A percentile compares a stretch with the other conserved stretches of the same genome.
These are phyloP conservation scores for Heliconius hortense DNA, from an alignment of 2,888 invertebrate species.

Conservation along the genomic window DNA sequence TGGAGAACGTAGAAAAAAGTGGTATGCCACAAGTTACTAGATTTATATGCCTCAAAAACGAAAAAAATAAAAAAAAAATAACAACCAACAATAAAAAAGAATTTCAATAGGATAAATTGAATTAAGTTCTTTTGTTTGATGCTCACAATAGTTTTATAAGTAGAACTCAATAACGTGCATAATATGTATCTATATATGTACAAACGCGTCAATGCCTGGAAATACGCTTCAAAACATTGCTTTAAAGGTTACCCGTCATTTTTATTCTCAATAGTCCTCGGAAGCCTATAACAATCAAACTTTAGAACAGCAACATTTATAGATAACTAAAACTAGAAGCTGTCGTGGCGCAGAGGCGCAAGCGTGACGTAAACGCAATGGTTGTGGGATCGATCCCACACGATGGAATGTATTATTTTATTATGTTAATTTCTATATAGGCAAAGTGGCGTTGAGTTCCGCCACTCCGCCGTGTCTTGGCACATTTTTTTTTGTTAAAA, in stretches of 20 bases:
- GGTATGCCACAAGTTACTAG: neutral
- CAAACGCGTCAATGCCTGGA: neutral
- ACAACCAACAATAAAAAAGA: neutral
- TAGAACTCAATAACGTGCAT: neutral
- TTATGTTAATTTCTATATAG: too few relatives aligned
- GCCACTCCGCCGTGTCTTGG: too few relatives aligned
- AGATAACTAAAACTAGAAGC: neutral
- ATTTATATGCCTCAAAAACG: neutral
- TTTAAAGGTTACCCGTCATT: slow-evolving; percentile 9
- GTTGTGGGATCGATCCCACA: too few relatives aligned
- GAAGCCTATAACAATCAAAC: neutral
- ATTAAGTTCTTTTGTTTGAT: slow-evolving; percentile 1
- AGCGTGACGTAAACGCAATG: too few relatives aligned
- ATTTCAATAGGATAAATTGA: neutral
- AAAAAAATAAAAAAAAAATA: neutral
- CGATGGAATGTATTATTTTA: too few relatives aligned
- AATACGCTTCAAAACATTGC: neutral
- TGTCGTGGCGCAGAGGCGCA: too few relatives aligned
- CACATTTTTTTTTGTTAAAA: too few relatives aligned
- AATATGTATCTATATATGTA: neutral
- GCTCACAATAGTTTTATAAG: slow-evolving; percentile 16
- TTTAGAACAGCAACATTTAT: neutral
- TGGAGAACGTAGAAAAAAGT: neutral
- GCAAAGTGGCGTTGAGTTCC: too few relatives aligned
- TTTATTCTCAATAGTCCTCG: neutral